Evolutionary conservation across 2,888 invertebrate genomes (phyloP), one percentile per base, ranked within the genome.

Genomic region (Megalurothrips usitatus): DNA sequence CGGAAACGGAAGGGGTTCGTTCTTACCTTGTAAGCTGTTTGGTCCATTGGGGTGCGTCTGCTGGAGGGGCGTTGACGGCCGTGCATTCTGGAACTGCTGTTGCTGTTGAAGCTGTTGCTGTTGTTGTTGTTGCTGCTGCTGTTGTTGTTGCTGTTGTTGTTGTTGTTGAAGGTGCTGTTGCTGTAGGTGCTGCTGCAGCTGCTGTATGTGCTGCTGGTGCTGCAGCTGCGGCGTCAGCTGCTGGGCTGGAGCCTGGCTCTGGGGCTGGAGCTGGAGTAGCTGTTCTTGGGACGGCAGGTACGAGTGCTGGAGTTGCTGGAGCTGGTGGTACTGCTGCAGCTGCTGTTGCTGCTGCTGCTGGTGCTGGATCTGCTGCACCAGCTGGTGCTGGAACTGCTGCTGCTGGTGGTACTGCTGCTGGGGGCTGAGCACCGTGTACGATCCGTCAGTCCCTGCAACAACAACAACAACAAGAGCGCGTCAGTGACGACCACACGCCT

Each of bases 191-290:
- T 91, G 91, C 85, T 91, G 91, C 9, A 75, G 68, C 68, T 75
- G 68, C 23, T 75, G 68, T 8, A 75, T 75, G 68, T 75, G 68
- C 68, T 75, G 68, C 85, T 90, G 89, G 84, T 88, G 91, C 88
- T 90, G 88, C 85, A 91, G 91, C 85, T 90, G 88, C 83, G 90
- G 89, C 82, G 91, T 89, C 87, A 91, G 91, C 84, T 91, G 91
- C 85, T 91, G 91, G 82, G 91, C 87, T 83, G 90, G 34, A 6
- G 6, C 6, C 89, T 85, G 89, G 88, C 87, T 83, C 82, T 83
- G 34, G 6, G 34, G 34, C 34, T 43, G 34, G 10, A 26, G 23
- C 68, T 26, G 68, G 11, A 23, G 68, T 26, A 26, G 68, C 81
- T 82, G 83, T 43, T 43, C 34, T 43, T 43, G 34, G 34, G 34